Evolutionary conservation across 2,888 invertebrate genomes (phyloP).

Genomic region (Bombyx huttoni): DNA sequence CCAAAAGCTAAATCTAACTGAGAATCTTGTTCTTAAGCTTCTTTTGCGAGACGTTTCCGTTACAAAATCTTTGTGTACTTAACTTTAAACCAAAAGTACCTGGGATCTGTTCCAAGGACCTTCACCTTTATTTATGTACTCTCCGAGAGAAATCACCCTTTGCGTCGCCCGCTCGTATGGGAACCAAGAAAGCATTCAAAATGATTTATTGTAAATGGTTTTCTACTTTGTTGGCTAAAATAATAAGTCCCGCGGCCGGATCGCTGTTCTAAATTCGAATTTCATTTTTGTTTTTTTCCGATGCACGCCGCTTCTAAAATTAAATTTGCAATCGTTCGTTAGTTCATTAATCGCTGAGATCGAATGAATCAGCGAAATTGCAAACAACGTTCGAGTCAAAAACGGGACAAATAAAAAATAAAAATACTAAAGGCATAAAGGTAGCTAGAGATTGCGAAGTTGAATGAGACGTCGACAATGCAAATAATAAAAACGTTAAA

Average conservation of each 20-base stretch:
- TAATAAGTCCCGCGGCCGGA: conserved; percentile 58
- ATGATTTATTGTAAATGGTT: conserved; percentile 74
- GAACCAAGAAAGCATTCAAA: conserved; percentile 70
- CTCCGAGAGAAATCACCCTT: conserved; percentile 71
- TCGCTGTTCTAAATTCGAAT: conserved; percentile 64
- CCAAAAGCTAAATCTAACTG: not conserved
- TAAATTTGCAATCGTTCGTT: conserved; percentile 53
- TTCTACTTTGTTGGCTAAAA: conserved; percentile 73
- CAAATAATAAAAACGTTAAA: conserved; percentile 58
- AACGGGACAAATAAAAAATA: not conserved
- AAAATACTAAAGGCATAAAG: conserved; percentile 23
- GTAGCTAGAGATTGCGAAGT: conserved; percentile 24
- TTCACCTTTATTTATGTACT: conserved; percentile 70
- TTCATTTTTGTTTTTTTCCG: conserved; percentile 55
- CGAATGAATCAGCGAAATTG: conserved; percentile 35
- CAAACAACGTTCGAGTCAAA: conserved; percentile 18
- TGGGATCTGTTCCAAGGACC: conserved; percentile 60
- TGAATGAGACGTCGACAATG: conserved; percentile 59
- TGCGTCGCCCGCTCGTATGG: conserved; percentile 66
- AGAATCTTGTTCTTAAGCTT: not conserved
- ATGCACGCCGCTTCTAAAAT: conserved; percentile 42
- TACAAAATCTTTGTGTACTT: conserved; percentile 18
- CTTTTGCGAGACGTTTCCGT: conserved; percentile 7
- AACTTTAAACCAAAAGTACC: conserved; percentile 44
- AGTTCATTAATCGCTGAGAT: conserved; percentile 25